phyloP scores from a whole-genome alignment of 2,797 vertebrate species.

The Telmatherina bonti region DNA sequence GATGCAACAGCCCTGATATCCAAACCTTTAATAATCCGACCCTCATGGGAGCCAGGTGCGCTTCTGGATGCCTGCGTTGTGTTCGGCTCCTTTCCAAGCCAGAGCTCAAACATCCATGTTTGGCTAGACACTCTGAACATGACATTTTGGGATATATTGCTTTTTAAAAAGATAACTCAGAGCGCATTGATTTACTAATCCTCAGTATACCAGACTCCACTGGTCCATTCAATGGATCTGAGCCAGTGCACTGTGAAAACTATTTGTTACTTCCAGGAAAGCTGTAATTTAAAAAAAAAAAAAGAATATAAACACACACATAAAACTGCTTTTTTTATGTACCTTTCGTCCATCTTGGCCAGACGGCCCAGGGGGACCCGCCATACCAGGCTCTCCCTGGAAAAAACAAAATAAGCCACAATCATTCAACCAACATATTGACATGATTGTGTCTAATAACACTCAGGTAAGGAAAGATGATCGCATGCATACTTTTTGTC shows the following conservation, averaged over 20 bases:
- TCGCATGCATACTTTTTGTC: conserved; percentile 87
- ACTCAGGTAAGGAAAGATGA: not conserved
- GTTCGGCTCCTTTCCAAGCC: conserved; percentile 67
- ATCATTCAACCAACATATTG: not conserved
- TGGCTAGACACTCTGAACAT: conserved; percentile 50
- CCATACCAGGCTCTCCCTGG: conserved; percentile 89
- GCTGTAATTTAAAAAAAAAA: not conserved
- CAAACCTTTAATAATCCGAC: conserved; percentile 26
- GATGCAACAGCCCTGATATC: conserved; percentile 62
- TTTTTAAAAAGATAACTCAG: conserved; percentile 23
- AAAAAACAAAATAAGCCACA: conserved; percentile 47
- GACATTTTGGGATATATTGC: conserved; percentile 35
- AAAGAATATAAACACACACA: not conserved
- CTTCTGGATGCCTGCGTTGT: conserved; percentile 42
- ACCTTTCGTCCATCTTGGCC: conserved; percentile 93
- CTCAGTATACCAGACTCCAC: not conserved
- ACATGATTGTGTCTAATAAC: not conserved
- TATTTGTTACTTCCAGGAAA: not conserved
- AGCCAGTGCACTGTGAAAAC: not conserved
- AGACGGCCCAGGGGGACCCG: conserved; percentile 85
- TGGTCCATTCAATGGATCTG: conserved; percentile 8
- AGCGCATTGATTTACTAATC: conserved; percentile 27
- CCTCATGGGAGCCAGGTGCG: conserved; percentile 51
- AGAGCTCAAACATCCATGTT: conserved; percentile 66
- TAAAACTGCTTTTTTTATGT: conserved; percentile 43